Conservation (phyloP, 2,113 vertebrate genomes). For the Acrocephalus arundinaceus region DNA sequence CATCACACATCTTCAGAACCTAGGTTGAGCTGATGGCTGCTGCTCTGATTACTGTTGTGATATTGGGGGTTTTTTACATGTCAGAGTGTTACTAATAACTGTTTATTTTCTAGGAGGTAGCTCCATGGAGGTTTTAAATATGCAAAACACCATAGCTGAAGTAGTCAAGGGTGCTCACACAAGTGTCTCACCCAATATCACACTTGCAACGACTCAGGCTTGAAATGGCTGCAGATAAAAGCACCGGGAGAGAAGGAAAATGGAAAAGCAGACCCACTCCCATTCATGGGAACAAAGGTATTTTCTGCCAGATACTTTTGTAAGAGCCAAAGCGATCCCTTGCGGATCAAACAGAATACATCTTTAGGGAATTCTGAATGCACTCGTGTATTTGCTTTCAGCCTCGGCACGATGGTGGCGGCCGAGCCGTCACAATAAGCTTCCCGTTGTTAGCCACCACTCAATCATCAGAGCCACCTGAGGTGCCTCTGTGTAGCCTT, state of each 20-base stretch:
- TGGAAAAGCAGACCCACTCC: not conserved
- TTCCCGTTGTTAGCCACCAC: not conserved
- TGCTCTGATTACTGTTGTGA: not conserved
- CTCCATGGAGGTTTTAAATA: not conserved
- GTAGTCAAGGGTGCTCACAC: not conserved
- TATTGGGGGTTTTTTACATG: not conserved
- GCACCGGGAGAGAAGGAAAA: not conserved
- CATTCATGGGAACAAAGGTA: not conserved
- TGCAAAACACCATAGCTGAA: not conserved
- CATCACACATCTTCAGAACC: not conserved
- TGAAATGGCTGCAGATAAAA: not conserved
- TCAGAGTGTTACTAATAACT: not conserved
- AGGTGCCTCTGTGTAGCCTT: conserved; percentile 45
- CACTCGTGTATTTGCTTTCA: not conserved
- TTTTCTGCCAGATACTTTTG: not conserved
- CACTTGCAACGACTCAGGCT: not conserved
- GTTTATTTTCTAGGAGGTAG: not conserved
- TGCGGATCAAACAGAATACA: not conserved
- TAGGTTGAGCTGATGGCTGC: not conserved
- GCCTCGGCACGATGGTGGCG: accelerated
- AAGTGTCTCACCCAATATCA: not conserved
- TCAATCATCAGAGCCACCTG: conserved; percentile 35
- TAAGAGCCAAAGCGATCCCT: not conserved
- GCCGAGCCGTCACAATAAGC: conserved; percentile 20
- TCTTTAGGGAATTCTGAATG: not conserved